Conservation (phyloP, 92 coral and sea anemone genomes). For the Heliopora coerulea region DNA sequence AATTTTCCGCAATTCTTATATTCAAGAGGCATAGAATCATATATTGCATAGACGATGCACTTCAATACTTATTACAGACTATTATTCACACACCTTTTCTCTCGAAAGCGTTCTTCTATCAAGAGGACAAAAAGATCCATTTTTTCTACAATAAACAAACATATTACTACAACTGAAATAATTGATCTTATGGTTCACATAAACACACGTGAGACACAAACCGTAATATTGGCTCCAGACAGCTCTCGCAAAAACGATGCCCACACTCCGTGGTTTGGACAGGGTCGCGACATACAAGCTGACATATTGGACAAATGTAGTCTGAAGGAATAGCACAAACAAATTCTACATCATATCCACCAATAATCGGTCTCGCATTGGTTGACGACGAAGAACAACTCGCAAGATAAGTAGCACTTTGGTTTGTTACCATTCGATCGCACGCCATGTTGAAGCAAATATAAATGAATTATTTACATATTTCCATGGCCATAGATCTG, state of each 20-base stretch:
- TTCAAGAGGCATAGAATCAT: too few species aligned
- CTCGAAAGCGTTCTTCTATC: constrained; percentile 83
- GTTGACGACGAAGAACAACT: constrained; percentile 15
- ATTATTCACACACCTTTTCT: constrained; percentile 74
- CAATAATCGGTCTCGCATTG: constrained; percentile 60
- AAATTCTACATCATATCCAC: constrained; percentile 96
- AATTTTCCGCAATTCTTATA: too few species aligned
- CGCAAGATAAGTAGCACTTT: constrained; percentile 11
- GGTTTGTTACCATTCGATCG: constrained; percentile 9
- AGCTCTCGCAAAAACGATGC: constrained; percentile 96
- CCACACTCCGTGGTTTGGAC: constrained; percentile 99
- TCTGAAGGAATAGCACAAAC: constrained; percentile 76
- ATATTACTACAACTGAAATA: not conserved
- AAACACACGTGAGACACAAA: constrained; percentile 25
- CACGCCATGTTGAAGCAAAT: constrained; percentile 25
- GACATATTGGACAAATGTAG: constrained; percentile 97
- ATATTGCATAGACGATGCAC: too few species aligned
- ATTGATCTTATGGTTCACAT: not conserved
- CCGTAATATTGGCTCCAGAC: constrained; percentile 97
- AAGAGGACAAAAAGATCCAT: constrained; percentile 92
- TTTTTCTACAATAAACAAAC: constrained; percentile 57
- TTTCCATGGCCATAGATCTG: too few species aligned
- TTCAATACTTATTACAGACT: too few species aligned
- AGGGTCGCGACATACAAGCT: constrained; percentile 97
- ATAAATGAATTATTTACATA: too few species aligned